Conservation (phyloP, 1,140 invertebrate species). For the Bombus pascuorum region DNA sequence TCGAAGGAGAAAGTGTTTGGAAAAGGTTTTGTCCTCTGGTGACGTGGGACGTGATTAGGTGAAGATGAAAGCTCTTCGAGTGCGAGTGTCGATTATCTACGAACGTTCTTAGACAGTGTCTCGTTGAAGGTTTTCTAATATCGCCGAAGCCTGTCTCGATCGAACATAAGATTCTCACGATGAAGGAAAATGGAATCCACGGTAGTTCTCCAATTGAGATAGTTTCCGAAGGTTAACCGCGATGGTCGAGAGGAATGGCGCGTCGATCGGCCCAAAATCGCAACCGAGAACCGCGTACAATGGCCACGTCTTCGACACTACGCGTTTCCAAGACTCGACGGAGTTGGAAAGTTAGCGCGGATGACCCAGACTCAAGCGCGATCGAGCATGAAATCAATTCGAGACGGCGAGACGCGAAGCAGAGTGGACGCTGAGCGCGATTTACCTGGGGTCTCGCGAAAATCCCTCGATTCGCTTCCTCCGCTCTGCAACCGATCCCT, state of each 20-base stretch:
- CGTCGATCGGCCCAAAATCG: background rate
- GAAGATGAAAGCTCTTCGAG: background rate
- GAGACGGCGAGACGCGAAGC: constrained; percentile 36
- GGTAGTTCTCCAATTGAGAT: too few relatives aligned
- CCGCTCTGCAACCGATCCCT: background rate
- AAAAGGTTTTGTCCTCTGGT: background rate
- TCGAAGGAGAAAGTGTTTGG: background rate
- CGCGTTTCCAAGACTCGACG: constrained; percentile 16
- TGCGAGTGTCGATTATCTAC: background rate
- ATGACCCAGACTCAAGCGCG: constrained; percentile 68
- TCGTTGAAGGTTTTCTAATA: too few relatives aligned
- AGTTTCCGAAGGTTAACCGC: background rate
- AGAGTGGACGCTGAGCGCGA: background rate
- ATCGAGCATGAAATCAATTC: constrained; percentile 72
- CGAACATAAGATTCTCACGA: too few relatives aligned
- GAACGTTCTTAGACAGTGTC: too few relatives aligned
- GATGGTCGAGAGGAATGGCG: background rate
- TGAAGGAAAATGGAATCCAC: too few relatives aligned
- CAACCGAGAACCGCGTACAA: background rate
- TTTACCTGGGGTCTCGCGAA: background rate
- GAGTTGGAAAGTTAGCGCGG: constrained; percentile 60
- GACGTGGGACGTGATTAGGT: background rate
- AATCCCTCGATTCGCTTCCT: background rate
- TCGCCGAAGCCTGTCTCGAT: too few relatives aligned
- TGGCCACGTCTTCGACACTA: background rate